Conservation (phyloP, 2,113 vertebrate genomes). For the Formicarius rufipectus region DNA sequence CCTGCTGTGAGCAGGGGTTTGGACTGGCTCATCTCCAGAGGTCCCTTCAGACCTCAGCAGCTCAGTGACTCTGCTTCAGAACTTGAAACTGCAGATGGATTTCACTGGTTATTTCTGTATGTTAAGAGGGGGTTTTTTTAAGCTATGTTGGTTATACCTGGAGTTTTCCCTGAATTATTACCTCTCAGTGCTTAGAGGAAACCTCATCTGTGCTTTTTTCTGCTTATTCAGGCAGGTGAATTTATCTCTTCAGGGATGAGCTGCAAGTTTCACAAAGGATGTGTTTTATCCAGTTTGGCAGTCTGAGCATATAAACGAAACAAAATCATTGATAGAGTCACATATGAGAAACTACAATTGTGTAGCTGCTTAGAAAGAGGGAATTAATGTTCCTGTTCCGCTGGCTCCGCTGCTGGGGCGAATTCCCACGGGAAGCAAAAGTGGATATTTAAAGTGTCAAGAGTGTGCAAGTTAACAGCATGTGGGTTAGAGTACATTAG, state of each 20-base stretch:
- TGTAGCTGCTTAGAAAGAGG: neutral
- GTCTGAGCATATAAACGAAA: constrained; percentile 50
- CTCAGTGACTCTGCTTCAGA: neutral
- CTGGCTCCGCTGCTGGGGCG: neutral
- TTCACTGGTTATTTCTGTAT: neutral
- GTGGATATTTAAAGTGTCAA: constrained; percentile 39
- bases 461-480: neutral
- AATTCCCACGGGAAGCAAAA: constrained; percentile 23
- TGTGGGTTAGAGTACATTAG: neutral
- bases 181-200: neutral
- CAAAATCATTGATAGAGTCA: constrained; percentile 1
- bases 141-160: neutral
- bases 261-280: constrained; percentile 4
- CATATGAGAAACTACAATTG: neutral
- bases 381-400: neutral
- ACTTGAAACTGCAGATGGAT: neutral
- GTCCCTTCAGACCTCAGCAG: neutral
- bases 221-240: neutral
- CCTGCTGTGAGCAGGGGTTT: neutral
- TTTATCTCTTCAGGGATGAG: constrained; percentile 26
- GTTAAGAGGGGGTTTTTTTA: neutral
- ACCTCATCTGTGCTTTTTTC: neutral
- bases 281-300: neutral
- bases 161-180: neutral
- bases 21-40: neutral